A percentile compares a stretch with the other conserved stretches of the same genome.
phyloP scores from a whole-genome alignment of 64 coral and sea anemone genomes.

The Montipora foliosa region DNA sequence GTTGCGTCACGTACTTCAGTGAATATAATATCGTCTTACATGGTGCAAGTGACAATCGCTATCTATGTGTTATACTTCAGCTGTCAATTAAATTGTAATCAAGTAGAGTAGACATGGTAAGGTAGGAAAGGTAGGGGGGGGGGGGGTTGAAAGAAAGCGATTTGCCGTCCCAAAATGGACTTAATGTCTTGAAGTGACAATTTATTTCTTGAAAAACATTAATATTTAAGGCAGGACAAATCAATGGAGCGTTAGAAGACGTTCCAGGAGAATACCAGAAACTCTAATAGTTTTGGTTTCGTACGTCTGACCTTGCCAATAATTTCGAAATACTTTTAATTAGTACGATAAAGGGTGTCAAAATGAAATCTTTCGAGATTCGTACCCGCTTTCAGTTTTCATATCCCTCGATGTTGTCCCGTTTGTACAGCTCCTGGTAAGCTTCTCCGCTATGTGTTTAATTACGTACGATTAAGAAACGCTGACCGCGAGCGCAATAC shows the following conservation, averaged over 20 bases:
- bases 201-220: neutral
- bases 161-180: neutral
- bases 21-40: neutral
- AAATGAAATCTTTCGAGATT: no score
- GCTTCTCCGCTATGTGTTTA: no score
- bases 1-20: neutral
- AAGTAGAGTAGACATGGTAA: neutral
- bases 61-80: neutral
- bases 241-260: neutral
- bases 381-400: no score
- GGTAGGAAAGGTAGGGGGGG: neutral
- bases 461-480: no score
- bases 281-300: neutral
- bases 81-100: neutral
- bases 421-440: no score
- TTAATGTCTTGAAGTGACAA: neutral
- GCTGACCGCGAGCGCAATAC: no score
- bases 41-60: neutral
- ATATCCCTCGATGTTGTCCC: no score
- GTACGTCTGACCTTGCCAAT: neutral
- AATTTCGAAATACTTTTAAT: no score
- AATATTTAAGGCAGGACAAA: neutral
- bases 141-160: neutral
- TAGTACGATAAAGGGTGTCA: no score
- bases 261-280: neutral